Evolutionary conservation across 30 jellyfish, hydroid and myxozoan genomes (phyloP), one percentile per base, ranked within the genome.

Genomic region (Rhopilema esculentum): DNA sequence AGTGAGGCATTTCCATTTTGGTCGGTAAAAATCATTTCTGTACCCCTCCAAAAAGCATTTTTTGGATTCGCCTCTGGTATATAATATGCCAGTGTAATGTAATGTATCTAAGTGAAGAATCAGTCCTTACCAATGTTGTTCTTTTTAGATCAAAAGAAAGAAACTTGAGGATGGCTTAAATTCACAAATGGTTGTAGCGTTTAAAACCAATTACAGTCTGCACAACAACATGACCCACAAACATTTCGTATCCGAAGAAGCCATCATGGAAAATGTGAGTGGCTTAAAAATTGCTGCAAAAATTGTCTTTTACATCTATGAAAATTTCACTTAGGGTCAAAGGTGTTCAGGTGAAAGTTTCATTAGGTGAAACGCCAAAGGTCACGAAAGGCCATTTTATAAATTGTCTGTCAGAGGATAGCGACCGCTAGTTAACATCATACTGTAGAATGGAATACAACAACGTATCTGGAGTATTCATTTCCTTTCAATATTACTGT

Each of bases 131-230:
- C 16, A n/a, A n/a, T 7, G 30, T 30, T 18, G 16, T 22, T 8
- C 21, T 79, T 20, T 65, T 16, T 40, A 79, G 88, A 62, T 79
- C 53, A 79, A 65, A 61, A n/a, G 17, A 17, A 33, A 65, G 27
- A 8, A 18, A 19, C 74, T 79, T 25, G 85, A 19, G 61, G 40
- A 74, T n/a, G 71, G 49, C 40, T 33, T 33, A 48, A 70, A 74
- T 27, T 27, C 88, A 27, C 88, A 79, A 79, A 79, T 67, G 27
- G 88, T 79, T 0, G 51, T 79, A 29, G 88, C 79, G 4, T 21
- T 79, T 0, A 48, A 79, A 22, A 64, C 74, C 27, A 76, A 76
- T 24, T 62, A 76, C 28, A 49, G 74, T 2, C 30, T 49, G 57
- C 53, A 76, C 51, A n/a, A 24, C 27, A 22, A 76, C 28, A 52